phyloP scores from a whole-genome alignment of 2,888 invertebrate species.

The Julus scanicus region DNA sequence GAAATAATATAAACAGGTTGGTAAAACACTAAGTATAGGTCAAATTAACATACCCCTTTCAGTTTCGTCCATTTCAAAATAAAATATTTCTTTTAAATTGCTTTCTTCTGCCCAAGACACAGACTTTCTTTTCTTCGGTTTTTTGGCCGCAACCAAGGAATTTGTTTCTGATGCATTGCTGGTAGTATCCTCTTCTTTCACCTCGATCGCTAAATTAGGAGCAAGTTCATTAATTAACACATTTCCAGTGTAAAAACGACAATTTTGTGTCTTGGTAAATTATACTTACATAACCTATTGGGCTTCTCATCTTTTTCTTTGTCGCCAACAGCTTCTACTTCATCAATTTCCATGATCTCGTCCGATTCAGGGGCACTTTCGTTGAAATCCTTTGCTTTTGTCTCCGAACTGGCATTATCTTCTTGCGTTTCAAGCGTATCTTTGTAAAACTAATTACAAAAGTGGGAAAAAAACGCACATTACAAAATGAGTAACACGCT shows the following conservation, averaged over 20 bases:
- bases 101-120: slow-evolving; percentile 84
- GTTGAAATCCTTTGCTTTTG: not conserved
- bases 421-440: slow-evolving; percentile 80
- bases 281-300: not conserved
- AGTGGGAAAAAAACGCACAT: not conserved
- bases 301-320: slow-evolving; percentile 37
- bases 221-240: not conserved
- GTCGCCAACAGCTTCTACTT: slow-evolving; percentile 60
- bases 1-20: no score
- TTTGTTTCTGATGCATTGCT: not conserved
- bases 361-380: slow-evolving; percentile 51
- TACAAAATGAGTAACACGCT: not conserved
- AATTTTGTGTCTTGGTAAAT: not conserved
- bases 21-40: no score
- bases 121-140: slow-evolving; percentile 65
- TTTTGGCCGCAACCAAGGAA: slow-evolving; percentile 31
- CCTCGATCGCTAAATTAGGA: slow-evolving; percentile 53
- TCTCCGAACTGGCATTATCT: slow-evolving; percentile 15
- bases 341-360: slow-evolving; percentile 25
- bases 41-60: slow-evolving; percentile 73
- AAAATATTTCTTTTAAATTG: slow-evolving; percentile 83
- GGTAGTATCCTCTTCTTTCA: slow-evolving; percentile 56
- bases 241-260: slow-evolving; percentile 60
- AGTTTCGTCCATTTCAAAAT: slow-evolving; percentile 94
- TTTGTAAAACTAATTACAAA: slow-evolving; percentile 79